Percentiles rank a stretch among this genome's conserved stretches.
Evolutionary conservation across 2,113 vertebrate genomes (phyloP).

Genomic region (Boulengeromyrus knoepffleri): DNA sequence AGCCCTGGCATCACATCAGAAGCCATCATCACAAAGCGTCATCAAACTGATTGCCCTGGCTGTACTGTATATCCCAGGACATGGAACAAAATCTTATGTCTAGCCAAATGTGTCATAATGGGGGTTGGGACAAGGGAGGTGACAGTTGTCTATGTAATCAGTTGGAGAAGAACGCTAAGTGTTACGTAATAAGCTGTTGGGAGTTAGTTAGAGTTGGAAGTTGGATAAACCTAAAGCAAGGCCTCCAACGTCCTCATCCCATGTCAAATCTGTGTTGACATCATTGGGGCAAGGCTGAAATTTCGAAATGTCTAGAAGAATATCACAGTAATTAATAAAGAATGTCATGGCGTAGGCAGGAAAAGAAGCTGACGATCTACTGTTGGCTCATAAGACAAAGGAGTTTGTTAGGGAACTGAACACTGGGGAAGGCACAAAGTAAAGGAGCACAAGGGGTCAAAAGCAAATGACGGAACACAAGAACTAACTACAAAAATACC

Average conservation of each 20-base stretch:
- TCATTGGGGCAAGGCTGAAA: neutral
- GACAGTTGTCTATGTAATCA: neutral
- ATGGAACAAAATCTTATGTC: neutral
- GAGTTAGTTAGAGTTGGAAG: neutral
- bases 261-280: neutral
- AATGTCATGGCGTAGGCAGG: too few species aligned
- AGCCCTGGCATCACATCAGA: neutral
- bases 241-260: neutral
- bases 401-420: too few species aligned
- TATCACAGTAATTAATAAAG: neutral
- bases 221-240: neutral
- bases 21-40: neutral
- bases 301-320: neutral
- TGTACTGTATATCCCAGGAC: neutral
- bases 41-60: neutral
- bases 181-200: neutral
- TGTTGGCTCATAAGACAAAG: too few species aligned
- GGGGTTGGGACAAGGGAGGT: neutral
- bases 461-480: too few species aligned
- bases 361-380: too few species aligned
- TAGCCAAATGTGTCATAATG: neutral
- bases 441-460: too few species aligned
- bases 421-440: too few species aligned
- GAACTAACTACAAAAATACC: too few species aligned
- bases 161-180: neutral